Conservation (phyloP, 1,140 invertebrate genomes). For the Brachionus angularis region DNA sequence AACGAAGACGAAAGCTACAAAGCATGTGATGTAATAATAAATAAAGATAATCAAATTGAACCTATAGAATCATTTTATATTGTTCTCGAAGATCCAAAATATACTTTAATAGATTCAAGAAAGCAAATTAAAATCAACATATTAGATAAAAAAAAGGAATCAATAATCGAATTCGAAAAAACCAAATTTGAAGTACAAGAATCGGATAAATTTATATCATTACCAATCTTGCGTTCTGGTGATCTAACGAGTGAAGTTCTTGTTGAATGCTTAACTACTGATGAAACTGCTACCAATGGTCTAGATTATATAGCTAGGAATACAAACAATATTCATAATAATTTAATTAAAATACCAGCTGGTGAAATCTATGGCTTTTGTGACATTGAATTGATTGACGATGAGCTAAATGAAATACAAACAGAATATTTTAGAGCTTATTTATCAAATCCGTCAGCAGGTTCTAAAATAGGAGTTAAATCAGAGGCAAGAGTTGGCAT, state of each 20-base stretch:
- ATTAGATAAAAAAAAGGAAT: slow-evolving; percentile 49
- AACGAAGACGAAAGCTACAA: slow-evolving; percentile 53
- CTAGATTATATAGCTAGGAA: background rate
- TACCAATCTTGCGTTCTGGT: slow-evolving; percentile 48
- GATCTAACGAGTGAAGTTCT: background rate
- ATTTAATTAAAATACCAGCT: background rate
- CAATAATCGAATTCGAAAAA: slow-evolving; percentile 51
- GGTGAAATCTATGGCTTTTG: slow-evolving; percentile 24
- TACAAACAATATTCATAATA: background rate
- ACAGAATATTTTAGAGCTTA: slow-evolving; percentile 25
- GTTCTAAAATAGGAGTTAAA: background rate
- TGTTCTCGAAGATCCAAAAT: slow-evolving; percentile 49
- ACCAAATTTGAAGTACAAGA: slow-evolving; percentile 50
- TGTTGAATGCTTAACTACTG: slow-evolving; percentile 22
- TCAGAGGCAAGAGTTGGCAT: background rate
- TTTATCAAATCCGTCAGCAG: background rate
- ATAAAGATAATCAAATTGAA: slow-evolving; percentile 55
- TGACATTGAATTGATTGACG: slow-evolving; percentile 31
- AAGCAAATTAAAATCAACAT: slow-evolving; percentile 44
- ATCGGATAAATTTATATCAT: slow-evolving; percentile 48
- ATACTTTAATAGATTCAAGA: slow-evolving; percentile 48
- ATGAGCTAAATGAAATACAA: slow-evolving; percentile 2
- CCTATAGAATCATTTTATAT: slow-evolving; percentile 54
- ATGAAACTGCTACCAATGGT: background rate
- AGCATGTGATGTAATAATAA: slow-evolving; percentile 53